Percentiles rank a stretch among this genome's conserved stretches.
phyloP scores from a whole-genome alignment of 2,113 vertebrate genomes.

The Cathartes aura region DNA sequence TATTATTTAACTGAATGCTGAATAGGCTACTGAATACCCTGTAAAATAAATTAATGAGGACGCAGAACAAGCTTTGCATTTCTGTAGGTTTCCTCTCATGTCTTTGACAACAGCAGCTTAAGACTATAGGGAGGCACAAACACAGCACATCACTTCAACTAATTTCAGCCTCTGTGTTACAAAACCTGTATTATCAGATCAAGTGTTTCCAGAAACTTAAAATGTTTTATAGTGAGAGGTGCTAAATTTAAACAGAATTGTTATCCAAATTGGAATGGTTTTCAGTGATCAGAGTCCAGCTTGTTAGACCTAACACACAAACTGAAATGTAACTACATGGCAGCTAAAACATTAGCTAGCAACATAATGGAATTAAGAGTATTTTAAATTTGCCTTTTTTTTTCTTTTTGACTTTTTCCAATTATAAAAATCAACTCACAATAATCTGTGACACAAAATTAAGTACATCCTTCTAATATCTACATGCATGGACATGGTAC shows the following conservation, averaged over 20 bases:
- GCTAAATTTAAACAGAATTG: neutral
- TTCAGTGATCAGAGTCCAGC: conserved; percentile 32
- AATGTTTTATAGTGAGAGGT: neutral
- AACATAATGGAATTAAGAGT: conserved; percentile 52
- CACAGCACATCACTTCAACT: neutral
- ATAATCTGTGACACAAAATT: conserved; percentile 2
- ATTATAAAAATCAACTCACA: conserved; percentile 40
- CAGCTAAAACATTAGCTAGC: conserved; percentile 49
- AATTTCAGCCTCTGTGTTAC: neutral
- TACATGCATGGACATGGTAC: conserved; percentile 29
- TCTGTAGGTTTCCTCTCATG: neutral
- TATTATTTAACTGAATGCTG: neutral
- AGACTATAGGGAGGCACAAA: neutral
- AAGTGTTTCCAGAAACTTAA: conserved; percentile 41
- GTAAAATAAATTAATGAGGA: conserved; percentile 4
- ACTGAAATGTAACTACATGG: conserved; percentile 22
- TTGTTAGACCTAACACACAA: conserved; percentile 49
- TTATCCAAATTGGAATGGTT: conserved; percentile 54
- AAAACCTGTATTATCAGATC: conserved; percentile 17
- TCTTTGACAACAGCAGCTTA: conserved; percentile 29
- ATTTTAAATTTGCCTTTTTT: neutral
- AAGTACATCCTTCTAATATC: conserved; percentile 31
- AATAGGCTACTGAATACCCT: neutral
- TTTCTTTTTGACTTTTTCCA: neutral
- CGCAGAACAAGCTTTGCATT: neutral